Conservation (phyloP, 2,888 invertebrate species). For the Andrena praecox region DNA sequence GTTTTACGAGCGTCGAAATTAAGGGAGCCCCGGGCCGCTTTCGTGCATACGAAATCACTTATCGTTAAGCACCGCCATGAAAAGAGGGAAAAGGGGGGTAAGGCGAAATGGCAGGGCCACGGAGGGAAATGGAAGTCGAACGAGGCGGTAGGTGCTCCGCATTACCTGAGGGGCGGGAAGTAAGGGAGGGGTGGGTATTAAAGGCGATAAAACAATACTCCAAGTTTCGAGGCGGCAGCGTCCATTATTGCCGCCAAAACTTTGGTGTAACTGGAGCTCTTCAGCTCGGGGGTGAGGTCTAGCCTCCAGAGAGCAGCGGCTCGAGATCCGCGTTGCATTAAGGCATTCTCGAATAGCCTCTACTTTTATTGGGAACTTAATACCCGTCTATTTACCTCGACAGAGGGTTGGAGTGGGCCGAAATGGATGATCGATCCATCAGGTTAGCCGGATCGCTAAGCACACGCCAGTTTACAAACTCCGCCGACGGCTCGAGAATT, state of each 20-base stretch:
- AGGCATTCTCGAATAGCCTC: slow-evolving; percentile 53
- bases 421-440: slow-evolving; percentile 60
- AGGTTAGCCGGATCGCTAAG: slow-evolving; percentile 55
- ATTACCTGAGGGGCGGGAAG: slow-evolving; percentile 31
- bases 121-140: slow-evolving; percentile 39
- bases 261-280: slow-evolving; percentile 60
- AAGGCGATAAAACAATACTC: slow-evolving; percentile 73
- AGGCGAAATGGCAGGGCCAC: slow-evolving; percentile 5
- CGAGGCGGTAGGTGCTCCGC: slow-evolving; percentile 29
- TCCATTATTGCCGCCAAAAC: slow-evolving; percentile 73
- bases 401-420: slow-evolving; percentile 19
- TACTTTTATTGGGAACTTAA: slow-evolving; percentile 72
- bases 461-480: slow-evolving; percentile 54
- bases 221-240: slow-evolving; percentile 66
- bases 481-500: slow-evolving; percentile 42
- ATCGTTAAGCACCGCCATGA: slow-evolving; percentile 55
- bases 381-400: slow-evolving; percentile 61
- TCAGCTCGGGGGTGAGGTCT: slow-evolving; percentile 23
- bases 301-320: slow-evolving; percentile 48
- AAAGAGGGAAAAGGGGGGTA: slow-evolving; percentile 31
- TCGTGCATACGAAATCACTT: slow-evolving; percentile 72
- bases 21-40: slow-evolving; percentile 59
- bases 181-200: slow-evolving; percentile 50
- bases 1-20: slow-evolving; percentile 74
- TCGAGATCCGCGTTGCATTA: slow-evolving; percentile 57